Evolutionary conservation across 2,888 invertebrate genomes (phyloP).

Genomic region (Argyresthia albistria): DNA sequence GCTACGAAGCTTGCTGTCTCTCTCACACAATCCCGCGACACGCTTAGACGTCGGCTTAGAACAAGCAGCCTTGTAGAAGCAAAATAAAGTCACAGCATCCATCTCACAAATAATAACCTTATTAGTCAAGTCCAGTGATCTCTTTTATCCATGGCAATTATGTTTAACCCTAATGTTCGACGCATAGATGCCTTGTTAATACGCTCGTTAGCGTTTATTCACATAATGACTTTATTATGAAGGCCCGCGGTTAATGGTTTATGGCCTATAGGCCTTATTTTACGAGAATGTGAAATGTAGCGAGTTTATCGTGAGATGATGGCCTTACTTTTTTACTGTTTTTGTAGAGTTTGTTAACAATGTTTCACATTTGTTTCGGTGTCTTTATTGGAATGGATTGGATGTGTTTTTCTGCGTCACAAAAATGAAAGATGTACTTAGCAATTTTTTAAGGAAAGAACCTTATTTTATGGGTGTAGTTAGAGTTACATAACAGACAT

Average conservation of each 20-base stretch:
- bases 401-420: too few relatives aligned
- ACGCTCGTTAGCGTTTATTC: slow-evolving; percentile 58
- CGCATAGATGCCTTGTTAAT: slow-evolving; percentile 52
- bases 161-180: slow-evolving; percentile 44
- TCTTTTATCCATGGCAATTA: slow-evolving; percentile 13
- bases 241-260: slow-evolving; percentile 24
- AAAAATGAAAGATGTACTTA: background rate
- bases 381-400: too few relatives aligned
- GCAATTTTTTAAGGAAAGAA: too few relatives aligned
- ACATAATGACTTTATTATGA: slow-evolving; percentile 62
- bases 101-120: background rate
- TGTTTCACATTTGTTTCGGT: background rate
- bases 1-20: too few relatives aligned
- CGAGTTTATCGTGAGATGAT: background rate
- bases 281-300: background rate
- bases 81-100: background rate
- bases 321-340: background rate
- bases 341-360: background rate
- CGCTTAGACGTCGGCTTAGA: too few relatives aligned
- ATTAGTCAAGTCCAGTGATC: background rate
- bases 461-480: too few relatives aligned
- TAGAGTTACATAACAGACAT: too few relatives aligned
- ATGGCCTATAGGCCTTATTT: slow-evolving; percentile 11
- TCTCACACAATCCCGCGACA: too few relatives aligned
- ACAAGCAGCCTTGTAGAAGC: too few relatives aligned